Percentiles rank a stretch among this genome's conserved stretches.
These are phyloP conservation scores for Erebia aethiops DNA, from an alignment of 2,888 invertebrate genomes.

Conservation along the genomic window DNA sequence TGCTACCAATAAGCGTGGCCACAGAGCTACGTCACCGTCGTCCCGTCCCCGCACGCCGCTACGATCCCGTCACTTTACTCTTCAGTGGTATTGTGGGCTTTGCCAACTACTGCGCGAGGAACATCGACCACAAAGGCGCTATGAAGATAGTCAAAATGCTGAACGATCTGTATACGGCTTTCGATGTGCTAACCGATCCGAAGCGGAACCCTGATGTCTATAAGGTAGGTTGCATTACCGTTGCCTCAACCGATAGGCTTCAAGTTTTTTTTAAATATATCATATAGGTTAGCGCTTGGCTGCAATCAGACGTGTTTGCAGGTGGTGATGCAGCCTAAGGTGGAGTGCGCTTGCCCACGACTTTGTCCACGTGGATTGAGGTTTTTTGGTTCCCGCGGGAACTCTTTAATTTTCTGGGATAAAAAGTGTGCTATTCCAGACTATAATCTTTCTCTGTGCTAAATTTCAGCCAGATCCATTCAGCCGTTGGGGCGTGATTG, in stretches of 20 bases:
- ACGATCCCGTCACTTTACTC: slow-evolving; percentile 94
- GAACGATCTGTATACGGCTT: slow-evolving; percentile 96
- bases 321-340: no score
- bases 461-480: no score
- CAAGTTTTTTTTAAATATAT: no score
- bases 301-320: no score
- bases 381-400: no score
- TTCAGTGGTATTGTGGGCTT: slow-evolving; percentile 97
- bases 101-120: slow-evolving; percentile 93
- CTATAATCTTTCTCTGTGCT: no score
- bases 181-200: slow-evolving; percentile 96
- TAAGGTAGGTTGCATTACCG: slow-evolving; percentile 85
- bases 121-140: slow-evolving; percentile 95
- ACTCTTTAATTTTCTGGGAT: no score
- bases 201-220: slow-evolving; percentile 96
- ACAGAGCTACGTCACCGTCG: slow-evolving; percentile 95
- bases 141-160: slow-evolving; percentile 98
- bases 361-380: no score
- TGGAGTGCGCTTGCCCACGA: no score
- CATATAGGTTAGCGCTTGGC: no score
- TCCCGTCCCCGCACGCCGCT: slow-evolving; percentile 93
- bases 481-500: no score
- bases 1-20: slow-evolving; percentile 96
- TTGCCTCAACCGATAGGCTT: background rate
- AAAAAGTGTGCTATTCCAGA: no score